Base-by-base conservation (phyloP, 2,888 invertebrate genomes). In the Sesamia inferens region DNA sequence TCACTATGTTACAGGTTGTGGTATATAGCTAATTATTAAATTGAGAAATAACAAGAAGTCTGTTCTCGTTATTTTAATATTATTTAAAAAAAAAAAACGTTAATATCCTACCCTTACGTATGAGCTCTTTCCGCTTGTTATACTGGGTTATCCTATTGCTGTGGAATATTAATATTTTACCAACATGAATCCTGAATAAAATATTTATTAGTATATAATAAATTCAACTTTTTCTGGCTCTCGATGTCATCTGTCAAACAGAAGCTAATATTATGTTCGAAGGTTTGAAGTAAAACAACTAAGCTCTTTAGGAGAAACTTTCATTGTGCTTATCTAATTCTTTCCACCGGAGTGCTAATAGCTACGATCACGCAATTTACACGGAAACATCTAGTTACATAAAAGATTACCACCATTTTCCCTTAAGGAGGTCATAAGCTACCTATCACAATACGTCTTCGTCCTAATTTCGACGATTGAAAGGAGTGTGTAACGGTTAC, bases 401-500 rank as follows among this genome's bases (percentile, higher is more conserved):
- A 67, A 69, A 68, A 57, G 16, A 57, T 71, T 71, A 71, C 57
- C 47, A 65, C 55, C 54, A 68, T 54, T 81, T 65, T 24, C n/a
- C 24, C 19, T 72, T 58, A 51, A 78, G 14, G 19, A 47, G 22
- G 57, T 68, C 63, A 69, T 78, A 69, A 77, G 77, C 58, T 69
- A 66, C 24, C 68, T 19, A 54, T 68, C 39, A 22, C 67, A 59
- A 73, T 59, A 78, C 22, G 54, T 55, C 61, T 69, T 82, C 72
- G 59, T 69, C 39, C 22, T 63, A 61, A 63, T 77, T 71, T 19
- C 44, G 24, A 14, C 54, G 65, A 59, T 47, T 57, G 19, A 64
- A 78, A 69, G 24, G 58, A 66, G 19, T 65, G 19, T 70, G 47
- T 61, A 48, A 62, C 48, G 11, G 51, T 65, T 66, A 59, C 61